These are phyloP conservation scores for Conger conger DNA, from an alignment of 2,113 vertebrate genomes.

Conservation along the genomic window DNA sequence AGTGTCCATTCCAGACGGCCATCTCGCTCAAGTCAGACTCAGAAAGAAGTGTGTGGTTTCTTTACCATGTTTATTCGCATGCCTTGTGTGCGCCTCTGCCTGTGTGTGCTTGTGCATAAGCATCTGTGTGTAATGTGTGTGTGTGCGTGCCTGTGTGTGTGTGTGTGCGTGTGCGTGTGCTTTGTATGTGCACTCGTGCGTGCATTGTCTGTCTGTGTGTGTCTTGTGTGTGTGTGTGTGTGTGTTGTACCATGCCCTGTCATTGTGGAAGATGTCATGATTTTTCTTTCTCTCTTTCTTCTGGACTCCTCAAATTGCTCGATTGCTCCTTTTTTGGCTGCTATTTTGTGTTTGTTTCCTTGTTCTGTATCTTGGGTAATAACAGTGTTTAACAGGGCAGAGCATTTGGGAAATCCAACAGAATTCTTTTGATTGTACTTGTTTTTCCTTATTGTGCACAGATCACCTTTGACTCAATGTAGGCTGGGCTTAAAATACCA, in stretches of 20 bases:
- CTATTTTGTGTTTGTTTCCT: constrained; percentile 33
- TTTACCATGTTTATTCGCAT: constrained; percentile 65
- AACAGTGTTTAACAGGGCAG: constrained; percentile 46
- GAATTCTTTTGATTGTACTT: constrained; percentile 43
- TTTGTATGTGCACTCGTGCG: constrained; percentile 17
- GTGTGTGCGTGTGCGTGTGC: constrained; percentile 34
- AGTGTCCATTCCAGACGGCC: constrained; percentile 68
- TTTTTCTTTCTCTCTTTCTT: constrained; percentile 53
- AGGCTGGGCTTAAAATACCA: constrained; percentile 47
- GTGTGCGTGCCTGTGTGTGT: constrained; percentile 26
- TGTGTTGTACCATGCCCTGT: constrained; percentile 52
- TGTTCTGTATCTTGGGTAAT: constrained; percentile 34
- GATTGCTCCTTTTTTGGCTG: constrained; percentile 41
- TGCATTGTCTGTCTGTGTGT: constrained; percentile 26
- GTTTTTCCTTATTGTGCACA: constrained; percentile 44
- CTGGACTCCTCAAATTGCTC: constrained; percentile 61
- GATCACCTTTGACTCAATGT: constrained; percentile 59
- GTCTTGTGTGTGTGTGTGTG: constrained; percentile 36
- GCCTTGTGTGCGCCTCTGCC: constrained; percentile 44
- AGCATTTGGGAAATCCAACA: constrained; percentile 61
- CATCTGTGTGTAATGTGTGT: constrained; percentile 25
- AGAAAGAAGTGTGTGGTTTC: constrained; percentile 76
- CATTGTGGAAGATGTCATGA: constrained; percentile 65
- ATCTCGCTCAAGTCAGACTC: constrained; percentile 80
- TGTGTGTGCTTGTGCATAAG: constrained; percentile 25